phyloP scores from a whole-genome alignment of 2,888 invertebrate species.

The Argyra leucocephala region DNA sequence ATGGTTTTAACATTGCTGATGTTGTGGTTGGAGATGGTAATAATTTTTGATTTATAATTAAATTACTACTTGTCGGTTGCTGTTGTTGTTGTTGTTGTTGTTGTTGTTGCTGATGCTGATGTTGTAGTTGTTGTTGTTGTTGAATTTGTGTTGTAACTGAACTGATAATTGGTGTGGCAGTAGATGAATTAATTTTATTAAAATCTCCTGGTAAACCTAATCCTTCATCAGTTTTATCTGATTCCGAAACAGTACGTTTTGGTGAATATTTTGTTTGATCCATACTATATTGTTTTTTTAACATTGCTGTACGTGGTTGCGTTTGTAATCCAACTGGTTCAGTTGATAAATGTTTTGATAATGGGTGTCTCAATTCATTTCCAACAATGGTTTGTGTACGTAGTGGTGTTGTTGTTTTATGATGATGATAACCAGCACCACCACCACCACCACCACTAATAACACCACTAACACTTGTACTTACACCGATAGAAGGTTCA shows the following conservation, averaged over 20 bases:
- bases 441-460: slow-evolving; percentile 29
- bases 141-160: background rate
- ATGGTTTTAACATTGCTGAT: slow-evolving; percentile 13
- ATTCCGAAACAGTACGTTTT: slow-evolving; percentile 28
- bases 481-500: slow-evolving; percentile 33
- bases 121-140: background rate
- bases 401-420: slow-evolving; percentile 7
- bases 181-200: background rate
- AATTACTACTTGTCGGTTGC: slow-evolving; percentile 17
- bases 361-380: slow-evolving; percentile 28
- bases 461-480: slow-evolving; percentile 38
- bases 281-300: slow-evolving; percentile 44
- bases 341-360: slow-evolving; percentile 7
- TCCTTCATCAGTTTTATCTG: slow-evolving; percentile 22
- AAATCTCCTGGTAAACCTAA: background rate
- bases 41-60: background rate
- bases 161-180: background rate
- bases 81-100: background rate
- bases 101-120: background rate
- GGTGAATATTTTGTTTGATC: slow-evolving; percentile 39
- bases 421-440: slow-evolving; percentile 22
- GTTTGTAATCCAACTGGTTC: slow-evolving; percentile 18
- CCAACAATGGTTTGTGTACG: slow-evolving; percentile 27
- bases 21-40: slow-evolving; percentile 13
- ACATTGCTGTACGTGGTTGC: slow-evolving; percentile 36